phyloP scores from a whole-genome alignment of 2,113 vertebrate species.

The Columba livia region DNA sequence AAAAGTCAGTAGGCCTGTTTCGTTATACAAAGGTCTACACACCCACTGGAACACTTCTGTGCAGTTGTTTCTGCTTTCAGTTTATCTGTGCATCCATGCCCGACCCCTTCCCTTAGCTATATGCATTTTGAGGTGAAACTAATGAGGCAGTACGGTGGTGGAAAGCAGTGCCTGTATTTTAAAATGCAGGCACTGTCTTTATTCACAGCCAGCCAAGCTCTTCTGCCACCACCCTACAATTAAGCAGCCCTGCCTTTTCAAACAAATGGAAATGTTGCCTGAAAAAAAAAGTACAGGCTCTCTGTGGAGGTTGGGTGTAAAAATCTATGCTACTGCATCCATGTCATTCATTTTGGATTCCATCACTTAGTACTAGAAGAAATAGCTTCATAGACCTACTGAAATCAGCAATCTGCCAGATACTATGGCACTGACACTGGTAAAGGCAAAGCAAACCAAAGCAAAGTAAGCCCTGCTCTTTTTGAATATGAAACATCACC shows the following conservation, averaged over 20 bases:
- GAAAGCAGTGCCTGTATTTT: not conserved
- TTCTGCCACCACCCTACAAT: not conserved
- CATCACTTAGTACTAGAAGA: not conserved
- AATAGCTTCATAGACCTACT: not conserved
- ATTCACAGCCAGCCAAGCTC: not conserved
- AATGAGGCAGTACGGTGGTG: not conserved
- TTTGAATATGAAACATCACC: not conserved
- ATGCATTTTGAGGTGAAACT: not conserved
- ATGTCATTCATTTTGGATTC: not conserved
- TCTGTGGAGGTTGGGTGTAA: not conserved
- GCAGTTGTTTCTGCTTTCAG: not conserved
- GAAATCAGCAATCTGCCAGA: not conserved
- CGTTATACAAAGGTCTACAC: not conserved
- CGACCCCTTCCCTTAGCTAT: not conserved
- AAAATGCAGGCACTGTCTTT: not conserved
- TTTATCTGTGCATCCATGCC: accelerated
- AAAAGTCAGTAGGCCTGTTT: not conserved
- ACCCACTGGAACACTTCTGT: not conserved
- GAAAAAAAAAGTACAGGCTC: not conserved
- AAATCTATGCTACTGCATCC: not conserved
- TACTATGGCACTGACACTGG: not conserved
- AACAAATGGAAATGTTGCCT: not conserved
- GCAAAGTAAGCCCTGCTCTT: not conserved
- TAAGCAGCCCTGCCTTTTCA: not conserved
- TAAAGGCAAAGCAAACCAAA: not conserved